These are phyloP conservation scores for Aphelenchoides fujianensis DNA, from an alignment of 1,140 invertebrate genomes.

Conservation along the genomic window DNA sequence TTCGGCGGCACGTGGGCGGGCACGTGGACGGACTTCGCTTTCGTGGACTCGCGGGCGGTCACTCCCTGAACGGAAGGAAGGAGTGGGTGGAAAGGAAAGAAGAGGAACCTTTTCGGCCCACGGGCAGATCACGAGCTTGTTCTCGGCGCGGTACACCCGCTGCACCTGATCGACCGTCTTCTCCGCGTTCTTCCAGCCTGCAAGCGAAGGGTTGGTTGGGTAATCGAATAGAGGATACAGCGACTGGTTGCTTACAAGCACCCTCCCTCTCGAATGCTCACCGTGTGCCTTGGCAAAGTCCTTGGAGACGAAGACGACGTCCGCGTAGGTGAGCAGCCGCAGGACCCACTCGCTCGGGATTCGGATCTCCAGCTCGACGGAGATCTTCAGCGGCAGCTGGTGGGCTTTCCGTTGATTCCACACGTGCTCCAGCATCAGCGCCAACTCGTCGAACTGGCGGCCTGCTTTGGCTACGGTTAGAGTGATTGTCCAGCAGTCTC, in stretches of 20 bases:
- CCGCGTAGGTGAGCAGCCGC: not conserved
- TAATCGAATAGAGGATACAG: not conserved
- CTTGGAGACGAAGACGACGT: conserved; percentile 13
- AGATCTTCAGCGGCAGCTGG: not conserved
- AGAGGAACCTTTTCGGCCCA: conserved; percentile 17
- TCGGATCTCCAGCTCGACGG: conserved; percentile 17
- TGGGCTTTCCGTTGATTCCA: not conserved
- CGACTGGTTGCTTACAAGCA: no score
- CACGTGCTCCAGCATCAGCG: conserved; percentile 1
- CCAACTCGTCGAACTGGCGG: conserved; percentile 6
- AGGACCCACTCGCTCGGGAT: conserved; percentile 1
- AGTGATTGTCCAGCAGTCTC: no score
- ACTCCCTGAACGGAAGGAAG: conserved; percentile 13
- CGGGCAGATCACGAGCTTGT: conserved; percentile 6
- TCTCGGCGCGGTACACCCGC: not conserved
- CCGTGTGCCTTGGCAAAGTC: conserved; percentile 12
- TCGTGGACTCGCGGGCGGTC: not conserved
- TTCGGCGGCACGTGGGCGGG: not conserved
- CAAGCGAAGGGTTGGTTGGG: not conserved
- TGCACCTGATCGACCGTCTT: conserved; percentile 11
- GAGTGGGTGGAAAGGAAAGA: not conserved
- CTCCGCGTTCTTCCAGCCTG: conserved; percentile 11
- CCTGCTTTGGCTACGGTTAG: conserved; percentile 17
- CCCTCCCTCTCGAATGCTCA: no score
- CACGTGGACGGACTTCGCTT: not conserved